Base-by-base conservation (phyloP, 2,888 invertebrate genomes). In the Stenurella melanura region DNA sequence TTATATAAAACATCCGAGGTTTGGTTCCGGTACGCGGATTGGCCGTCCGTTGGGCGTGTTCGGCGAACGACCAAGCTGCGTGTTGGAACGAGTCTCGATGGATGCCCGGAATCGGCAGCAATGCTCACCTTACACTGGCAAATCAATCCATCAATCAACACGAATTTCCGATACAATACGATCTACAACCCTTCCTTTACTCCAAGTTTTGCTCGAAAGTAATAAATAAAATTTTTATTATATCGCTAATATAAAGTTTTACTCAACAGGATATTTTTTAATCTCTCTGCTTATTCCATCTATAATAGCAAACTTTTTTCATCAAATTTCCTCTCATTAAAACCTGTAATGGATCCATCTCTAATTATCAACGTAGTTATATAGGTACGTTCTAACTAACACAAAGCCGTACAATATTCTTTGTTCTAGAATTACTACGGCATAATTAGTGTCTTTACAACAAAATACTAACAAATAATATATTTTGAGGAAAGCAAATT, bases 311-410 rank as follows among this genome's bases (percentile, higher is more conserved):
- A 30, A 57, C 56, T 58, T n/a, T 69, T 34, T 30, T 69, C 58
- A 57, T 60, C 42, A 30, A 54, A 69, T 56, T 26, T 70, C 58
- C 34, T 21, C 58, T 70, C 70, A 60, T 70, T 70, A 60, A 60
- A 60, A 60, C 38, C 42, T 38, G 60, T 60, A 70, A 56, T 60
- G 70, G 60, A 60, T 60, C 60, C 60, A 70, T 70, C 58, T 70
- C 70, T 70, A 60, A 70, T 70, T 70, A 70, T 70, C 70, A 42
- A 42, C 70, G 60, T 70, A 50, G 38, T 17, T 64, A 58, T 64
- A 42, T 34, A n/a, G n/a, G n/a, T n/a, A 64, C 42, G 34, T 64
- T 64, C 58, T 38, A 30, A 18, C 30, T 56, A 19, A 18, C 69
- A 38, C 56, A 38, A 60, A 70, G 70, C 58, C 58, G 11, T 57